Evolutionary conservation across 2,113 vertebrate species (phyloP), one percentile per base, ranked within the genome.

Genomic region (Callospermophilus lateralis): DNA sequence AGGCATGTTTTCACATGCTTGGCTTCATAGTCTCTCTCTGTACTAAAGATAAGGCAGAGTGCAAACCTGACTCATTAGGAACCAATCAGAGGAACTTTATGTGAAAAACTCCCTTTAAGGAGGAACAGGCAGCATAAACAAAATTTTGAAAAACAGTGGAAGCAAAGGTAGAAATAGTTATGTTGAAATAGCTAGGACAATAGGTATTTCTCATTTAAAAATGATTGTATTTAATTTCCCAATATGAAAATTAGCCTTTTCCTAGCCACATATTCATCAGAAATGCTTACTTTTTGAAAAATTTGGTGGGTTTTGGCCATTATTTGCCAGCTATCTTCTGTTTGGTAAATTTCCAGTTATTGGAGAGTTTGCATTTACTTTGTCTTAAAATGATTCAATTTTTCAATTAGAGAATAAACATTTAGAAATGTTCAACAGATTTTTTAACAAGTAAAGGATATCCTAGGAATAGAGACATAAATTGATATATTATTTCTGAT

Each of bases 11-110:
- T 78, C 19, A 74, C 30, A 72, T 39, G 12, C 70, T 86, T 85
- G 76, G 37, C 55, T 91, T 77, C 30, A 26, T 51, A 48, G 42
- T 51, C 24, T 94, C n/a, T 51, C 79, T 84, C 70, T 85, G 55
- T 61, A n/a, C 73, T 89, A 45, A 78, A 93, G 86, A 88, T 96
- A 95, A 97, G 90, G 7, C n/a, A 53, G 53, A 72, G 19, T 42
- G 9, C 67, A 78, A 76, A 53, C 26, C 30, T 80, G 63, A 76
- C 42, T 93, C 90, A 65, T 6, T 94, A 67, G 67, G 39, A 83
- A 51, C 24, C 37, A 95, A 22, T 78, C 83, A 67, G 48, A 78
- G 81, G 53, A 93, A 65, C 26, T 78, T 93, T 63, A 80, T 73
- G n/a, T 91, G 8, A 73, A 68, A 79, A 87, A 96, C 32, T 80